Base-by-base conservation (phyloP, 2,797 vertebrate species). In the Pempheris klunzingeri region DNA sequence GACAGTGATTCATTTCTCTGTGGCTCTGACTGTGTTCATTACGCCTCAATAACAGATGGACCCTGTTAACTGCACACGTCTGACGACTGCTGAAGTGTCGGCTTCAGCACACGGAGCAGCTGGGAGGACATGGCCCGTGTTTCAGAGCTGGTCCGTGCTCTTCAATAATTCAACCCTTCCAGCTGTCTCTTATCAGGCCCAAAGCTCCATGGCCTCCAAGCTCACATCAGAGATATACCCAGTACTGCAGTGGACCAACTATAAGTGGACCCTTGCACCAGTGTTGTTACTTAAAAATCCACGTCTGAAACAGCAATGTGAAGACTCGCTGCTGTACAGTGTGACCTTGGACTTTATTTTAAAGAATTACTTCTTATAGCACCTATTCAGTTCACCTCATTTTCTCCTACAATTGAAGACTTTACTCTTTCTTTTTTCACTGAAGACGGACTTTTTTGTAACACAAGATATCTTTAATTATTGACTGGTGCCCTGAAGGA, bases 401-500 rank as follows among this genome's bases (percentile, higher is more conserved):
- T 88, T 81, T 77, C 62, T 83, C 46, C 15, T 68, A 71, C 55
- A 79, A 86, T 71, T 67, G n/a, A 82, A 58, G 47, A 83, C 77
- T 88, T 89, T 87, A 71, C 65, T 71, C 68, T 65, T 44, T 71
- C 72, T 54, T 63, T 74, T 69, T 54, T 3, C 24, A 43, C 71
- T 82, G 59, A 64, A 89, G 88, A 90, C 91, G 80, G 71, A 91
- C 43, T 81, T 95, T 95, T 83, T 94, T 93, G 91, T 96, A 94
- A 93, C 88, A 90, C 93, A 77, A 95, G 94, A 96, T 95, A 96
- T 96, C 95, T 96, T 96, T 97, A 96, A 97, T 97, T 97, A 98
- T 97, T 98, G 97, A 97, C 96, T 96, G 92, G 89, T 96, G 94
- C 95, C 96, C 96, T 94, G 92, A 96, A 97, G 96, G 96, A 96